Evolutionary conservation across 1,140 invertebrate species (phyloP), one percentile per base, ranked within the genome.

Genomic region (Drosophila baimaii): DNA sequence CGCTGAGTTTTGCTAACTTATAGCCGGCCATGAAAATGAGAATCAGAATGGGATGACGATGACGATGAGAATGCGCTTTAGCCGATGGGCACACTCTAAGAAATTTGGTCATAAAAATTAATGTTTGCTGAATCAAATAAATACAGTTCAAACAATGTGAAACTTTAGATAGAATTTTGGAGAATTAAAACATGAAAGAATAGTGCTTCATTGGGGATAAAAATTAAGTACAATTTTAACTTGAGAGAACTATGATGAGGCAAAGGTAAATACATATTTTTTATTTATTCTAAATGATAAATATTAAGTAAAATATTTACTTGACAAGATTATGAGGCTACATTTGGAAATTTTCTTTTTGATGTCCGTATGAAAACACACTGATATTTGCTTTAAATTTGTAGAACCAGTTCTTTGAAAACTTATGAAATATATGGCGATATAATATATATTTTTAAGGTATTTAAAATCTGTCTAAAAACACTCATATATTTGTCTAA

Each of bases 51-150:
- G 66, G 79, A 57, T 55, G 75, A 57, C 54, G 71, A 47, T 41
- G 25, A 37, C 46, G 49, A 77, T 76, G 73, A 77, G 79, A 75
- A 68, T 86, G 82, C 82, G 82, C 82, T 81, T 84, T 84, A 64
- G 70, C 66, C 66, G 46, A 58, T 69, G 66, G 77, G 64, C 46
- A 65, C 51, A 54, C 51, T 35, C 51, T n/a, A n/a, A 35, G 31
- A 54, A 54, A 54, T 23, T 35, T 3, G 4, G 13, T 5, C 29
- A 54, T 54, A 9, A 35, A 54, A 23, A 6, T 23, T 35, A 54
- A 54, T 35, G 51, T 3, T 21, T 35, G 15, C 8, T 23, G 31
- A 54, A 54, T 23, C 31, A 54, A 54, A 35, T 21, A 35, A 54
- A 54, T 33, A n/a, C 13, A 23, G 51, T 54, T 54, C 13, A 33